Conservation (phyloP, 2,797 vertebrate species). For the Micrastur ruficollis region DNA sequence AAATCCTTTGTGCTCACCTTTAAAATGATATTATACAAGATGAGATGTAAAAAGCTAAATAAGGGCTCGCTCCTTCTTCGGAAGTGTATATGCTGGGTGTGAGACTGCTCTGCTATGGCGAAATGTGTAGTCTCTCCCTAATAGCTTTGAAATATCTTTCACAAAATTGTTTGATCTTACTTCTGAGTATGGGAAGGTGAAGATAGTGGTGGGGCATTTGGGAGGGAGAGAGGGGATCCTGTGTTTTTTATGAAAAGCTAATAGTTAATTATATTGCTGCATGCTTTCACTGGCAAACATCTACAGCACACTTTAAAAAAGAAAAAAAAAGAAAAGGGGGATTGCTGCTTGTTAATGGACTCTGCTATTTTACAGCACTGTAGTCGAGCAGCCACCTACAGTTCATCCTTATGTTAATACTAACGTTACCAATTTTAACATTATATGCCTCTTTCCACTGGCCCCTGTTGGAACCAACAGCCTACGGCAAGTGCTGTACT, state of each 20-base stretch:
- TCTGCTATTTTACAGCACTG: slow-evolving; percentile 79
- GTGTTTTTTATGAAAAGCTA: neutral
- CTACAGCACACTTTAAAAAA: neutral
- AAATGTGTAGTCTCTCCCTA: neutral
- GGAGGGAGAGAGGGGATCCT: neutral
- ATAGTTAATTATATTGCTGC: neutral
- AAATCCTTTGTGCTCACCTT: neutral
- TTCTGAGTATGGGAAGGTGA: neutral
- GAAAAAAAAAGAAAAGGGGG: neutral
- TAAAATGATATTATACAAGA: neutral
- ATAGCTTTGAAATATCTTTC: neutral
- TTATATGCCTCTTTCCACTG: slow-evolving; percentile 70
- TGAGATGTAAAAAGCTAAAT: neutral
- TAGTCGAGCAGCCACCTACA: slow-evolving; percentile 73
- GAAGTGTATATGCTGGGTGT: neutral
- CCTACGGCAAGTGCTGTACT: slow-evolving; percentile 75
- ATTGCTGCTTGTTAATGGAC: slow-evolving; percentile 56
- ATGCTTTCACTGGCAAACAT: neutral
- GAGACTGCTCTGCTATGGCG: neutral
- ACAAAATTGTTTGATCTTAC: neutral
- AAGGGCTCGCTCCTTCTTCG: neutral
- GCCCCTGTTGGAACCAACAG: slow-evolving; percentile 75
- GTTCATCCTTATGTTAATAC: slow-evolving; percentile 81
- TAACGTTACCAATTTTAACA: slow-evolving; percentile 76
- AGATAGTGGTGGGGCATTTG: neutral